A percentile compares a stretch with the other conserved stretches of the same genome.
Evolutionary conservation across 2,797 vertebrate species (phyloP).

Genomic region (Tapera naevia): DNA sequence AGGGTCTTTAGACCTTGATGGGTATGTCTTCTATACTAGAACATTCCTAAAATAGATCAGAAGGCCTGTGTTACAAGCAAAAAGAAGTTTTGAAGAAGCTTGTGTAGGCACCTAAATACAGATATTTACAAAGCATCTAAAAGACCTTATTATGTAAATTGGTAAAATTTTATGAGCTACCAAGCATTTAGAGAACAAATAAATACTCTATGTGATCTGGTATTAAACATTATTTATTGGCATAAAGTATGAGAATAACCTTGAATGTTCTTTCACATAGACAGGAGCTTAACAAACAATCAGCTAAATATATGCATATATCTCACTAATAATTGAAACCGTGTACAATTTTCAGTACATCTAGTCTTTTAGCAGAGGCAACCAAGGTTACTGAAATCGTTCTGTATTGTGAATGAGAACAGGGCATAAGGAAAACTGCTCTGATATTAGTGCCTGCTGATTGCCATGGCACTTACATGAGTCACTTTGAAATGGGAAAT

Average conservation of each 20-base stretch:
- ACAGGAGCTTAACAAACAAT: background rate
- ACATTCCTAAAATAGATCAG: background rate
- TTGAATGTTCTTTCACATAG: background rate
- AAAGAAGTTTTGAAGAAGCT: background rate
- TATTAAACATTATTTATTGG: background rate
- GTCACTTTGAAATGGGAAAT: background rate
- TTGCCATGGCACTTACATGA: background rate
- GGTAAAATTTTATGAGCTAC: background rate
- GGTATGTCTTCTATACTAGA: background rate
- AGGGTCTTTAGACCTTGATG: background rate
- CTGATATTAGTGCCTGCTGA: background rate
- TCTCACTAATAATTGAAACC: background rate
- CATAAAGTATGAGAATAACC: background rate
- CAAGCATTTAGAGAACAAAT: background rate
- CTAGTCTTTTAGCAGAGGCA: background rate
- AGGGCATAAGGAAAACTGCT: background rate
- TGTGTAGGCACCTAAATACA: background rate
- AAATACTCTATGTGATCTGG: background rate
- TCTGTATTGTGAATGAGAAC: background rate
- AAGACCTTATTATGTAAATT: background rate
- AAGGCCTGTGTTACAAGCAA: background rate
- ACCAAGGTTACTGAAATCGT: background rate
- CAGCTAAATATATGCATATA: background rate
- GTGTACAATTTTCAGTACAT: background rate
- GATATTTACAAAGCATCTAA: background rate